A percentile compares a stretch with the other conserved stretches of the same genome.
Evolutionary conservation across 1,140 invertebrate genomes (phyloP).

Genomic region (Charaxes varanes): DNA sequence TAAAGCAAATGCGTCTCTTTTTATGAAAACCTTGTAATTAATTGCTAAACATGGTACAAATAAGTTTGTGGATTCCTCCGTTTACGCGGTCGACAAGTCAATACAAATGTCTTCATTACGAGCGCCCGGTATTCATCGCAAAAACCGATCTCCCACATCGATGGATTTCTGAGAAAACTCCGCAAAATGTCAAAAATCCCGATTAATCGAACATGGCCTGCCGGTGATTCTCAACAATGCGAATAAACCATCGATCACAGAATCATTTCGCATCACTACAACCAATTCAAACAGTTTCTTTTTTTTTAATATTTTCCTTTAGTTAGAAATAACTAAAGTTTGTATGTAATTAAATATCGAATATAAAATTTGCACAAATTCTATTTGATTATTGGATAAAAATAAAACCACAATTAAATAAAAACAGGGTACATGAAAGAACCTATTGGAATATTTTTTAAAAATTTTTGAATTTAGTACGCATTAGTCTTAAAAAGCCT

Average conservation of each 20-base stretch:
- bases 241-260: conserved; percentile 47
- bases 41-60: conserved; percentile 25
- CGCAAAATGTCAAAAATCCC: conserved; percentile 53
- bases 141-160: conserved; percentile 60
- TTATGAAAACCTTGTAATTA: conserved; percentile 18
- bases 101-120: conserved; percentile 65
- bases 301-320: no score
- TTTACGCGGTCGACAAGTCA: conserved; percentile 33
- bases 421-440: no score
- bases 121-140: conserved; percentile 26
- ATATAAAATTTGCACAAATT: no score
- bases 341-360: no score
- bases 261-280: conserved; percentile 35
- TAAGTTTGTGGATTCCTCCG: conserved; percentile 30
- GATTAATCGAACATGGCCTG: conserved; percentile 50
- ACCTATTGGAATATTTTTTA: no score
- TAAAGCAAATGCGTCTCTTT: neutral
- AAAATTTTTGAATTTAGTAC: no score
- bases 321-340: no score
- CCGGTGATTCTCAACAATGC: conserved; percentile 36
- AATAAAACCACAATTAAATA: no score
- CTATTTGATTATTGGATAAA: no score
- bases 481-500: no score
- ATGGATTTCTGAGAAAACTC: conserved; percentile 56
- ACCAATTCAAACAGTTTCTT: conserved; percentile 18